Evolutionary conservation across 2,888 invertebrate genomes (phyloP), one percentile per base, ranked within the genome.

Genomic region (Keiferia lycopersicella): DNA sequence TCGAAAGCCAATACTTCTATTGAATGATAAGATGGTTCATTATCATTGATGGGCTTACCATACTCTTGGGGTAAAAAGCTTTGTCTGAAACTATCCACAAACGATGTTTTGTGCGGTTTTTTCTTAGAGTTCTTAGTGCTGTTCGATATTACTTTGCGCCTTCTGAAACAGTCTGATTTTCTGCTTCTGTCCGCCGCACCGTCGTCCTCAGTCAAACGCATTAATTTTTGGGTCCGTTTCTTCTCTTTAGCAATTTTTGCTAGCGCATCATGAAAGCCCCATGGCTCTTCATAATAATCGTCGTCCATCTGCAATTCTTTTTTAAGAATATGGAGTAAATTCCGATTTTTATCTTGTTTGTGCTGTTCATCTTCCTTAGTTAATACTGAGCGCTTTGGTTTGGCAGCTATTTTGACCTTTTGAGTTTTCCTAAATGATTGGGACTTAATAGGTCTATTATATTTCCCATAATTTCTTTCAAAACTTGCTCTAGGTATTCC

Each of bases 201-300:
- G n/a, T 45, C 45, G 8, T 45, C 45, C 1, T 45, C 45, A 16
- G n/a, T 16, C 4, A 45, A 45, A 16, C 45, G 62, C 57, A 71
- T 66, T 48, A 64, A 10, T 30, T 2, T 50, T 66, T 68, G 16
- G 57, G 62, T 57, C 56, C 69, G 68, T 16, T 16, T 67, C 61
- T 87, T 87, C 41, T 81, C 84, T 16, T 70, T 71, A 0, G 84
- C 86, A 65, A 88, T 82, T 0, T 81, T 67, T 67, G 74, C 80
- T n/a, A 88, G 66, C 0, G 88, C 84, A 67, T 87, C 72, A 61
- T 73, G 85, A 6, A 88, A 70, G 41, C 77, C 86, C 48, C 74
- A 70, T 0, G 87, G 87, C 38, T 87, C 82, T 30, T 80, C 76
- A 14, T 71, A 78, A 0, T 45, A 65, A 1, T 67, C 50, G 0